Evolutionary conservation across 2,113 vertebrate species (phyloP).

Genomic region (Sceloporus tristichus): DNA sequence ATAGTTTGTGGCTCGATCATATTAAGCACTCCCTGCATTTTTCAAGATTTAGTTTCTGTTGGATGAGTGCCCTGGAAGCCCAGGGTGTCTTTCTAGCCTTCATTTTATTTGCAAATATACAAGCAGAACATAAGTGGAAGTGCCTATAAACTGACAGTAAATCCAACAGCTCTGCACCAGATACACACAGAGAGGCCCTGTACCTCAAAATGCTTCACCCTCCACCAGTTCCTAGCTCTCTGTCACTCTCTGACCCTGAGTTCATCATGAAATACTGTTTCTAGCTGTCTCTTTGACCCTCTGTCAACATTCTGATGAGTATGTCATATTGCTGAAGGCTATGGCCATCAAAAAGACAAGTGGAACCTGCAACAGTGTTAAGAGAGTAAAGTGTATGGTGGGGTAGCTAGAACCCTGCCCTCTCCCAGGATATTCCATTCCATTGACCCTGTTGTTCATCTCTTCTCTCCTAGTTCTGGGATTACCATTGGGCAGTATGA

Average conservation of each 20-base stretch:
- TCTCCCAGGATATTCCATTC: not conserved
- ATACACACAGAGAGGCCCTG: not conserved
- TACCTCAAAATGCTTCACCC: not conserved
- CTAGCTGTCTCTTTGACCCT: not conserved
- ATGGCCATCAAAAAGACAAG: not conserved
- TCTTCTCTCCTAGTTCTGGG: not conserved
- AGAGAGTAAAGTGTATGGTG: not conserved
- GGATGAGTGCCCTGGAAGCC: not conserved
- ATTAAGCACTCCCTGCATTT: not conserved
- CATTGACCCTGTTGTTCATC: not conserved
- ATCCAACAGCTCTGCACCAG: not conserved
- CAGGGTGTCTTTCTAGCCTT: not conserved
- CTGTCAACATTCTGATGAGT: not conserved
- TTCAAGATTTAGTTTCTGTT: not conserved
- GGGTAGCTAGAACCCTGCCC: not conserved
- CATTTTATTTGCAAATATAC: not conserved
- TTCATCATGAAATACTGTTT: not conserved
- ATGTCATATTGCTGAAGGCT: not conserved
- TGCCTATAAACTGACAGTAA: not conserved
- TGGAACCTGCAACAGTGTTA: not conserved
- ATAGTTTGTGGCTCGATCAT: not conserved
- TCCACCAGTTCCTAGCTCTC: not conserved
- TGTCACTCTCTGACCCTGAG: not conserved
- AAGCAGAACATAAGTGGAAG: constrained; percentile 1
- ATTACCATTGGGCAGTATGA: not conserved